phyloP scores from a whole-genome alignment of 1,140 invertebrate genomes.

The Neotoxoptera formosana region DNA sequence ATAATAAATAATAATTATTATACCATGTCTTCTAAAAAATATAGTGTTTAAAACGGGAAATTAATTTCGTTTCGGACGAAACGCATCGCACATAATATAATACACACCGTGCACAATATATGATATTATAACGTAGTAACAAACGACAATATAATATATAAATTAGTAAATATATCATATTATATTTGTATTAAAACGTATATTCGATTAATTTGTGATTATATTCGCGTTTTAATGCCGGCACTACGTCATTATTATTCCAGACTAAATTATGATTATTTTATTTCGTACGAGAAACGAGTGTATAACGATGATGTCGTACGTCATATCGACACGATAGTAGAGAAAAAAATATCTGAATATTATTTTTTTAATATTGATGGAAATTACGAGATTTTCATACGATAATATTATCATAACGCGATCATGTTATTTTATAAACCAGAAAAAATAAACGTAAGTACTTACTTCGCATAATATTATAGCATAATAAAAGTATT shows the following conservation, averaged over 20 bases:
- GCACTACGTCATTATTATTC: neutral
- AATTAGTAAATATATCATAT: no score
- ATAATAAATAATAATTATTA: no score
- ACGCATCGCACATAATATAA: no score
- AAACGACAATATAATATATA: no score
- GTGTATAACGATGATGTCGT: neutral
- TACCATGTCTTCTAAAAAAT: no score
- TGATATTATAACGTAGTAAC: no score
- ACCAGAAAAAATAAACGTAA: neutral
- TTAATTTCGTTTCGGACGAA: no score
- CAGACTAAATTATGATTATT: neutral
- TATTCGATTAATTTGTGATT: no score
- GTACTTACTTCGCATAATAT: neutral
- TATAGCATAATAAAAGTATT: slow-evolving; percentile 21
- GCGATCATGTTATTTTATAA: neutral
- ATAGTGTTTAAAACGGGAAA: no score
- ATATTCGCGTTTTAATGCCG: no score
- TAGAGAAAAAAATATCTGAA: neutral
- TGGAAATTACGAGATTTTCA: neutral
- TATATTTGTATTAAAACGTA: no score
- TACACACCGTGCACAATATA: no score
- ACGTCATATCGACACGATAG: neutral
- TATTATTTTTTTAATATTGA: neutral
- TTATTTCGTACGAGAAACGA: neutral
- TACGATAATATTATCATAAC: neutral